phyloP scores from a whole-genome alignment of 2,113 vertebrate genomes.

The Channa argus region DNA sequence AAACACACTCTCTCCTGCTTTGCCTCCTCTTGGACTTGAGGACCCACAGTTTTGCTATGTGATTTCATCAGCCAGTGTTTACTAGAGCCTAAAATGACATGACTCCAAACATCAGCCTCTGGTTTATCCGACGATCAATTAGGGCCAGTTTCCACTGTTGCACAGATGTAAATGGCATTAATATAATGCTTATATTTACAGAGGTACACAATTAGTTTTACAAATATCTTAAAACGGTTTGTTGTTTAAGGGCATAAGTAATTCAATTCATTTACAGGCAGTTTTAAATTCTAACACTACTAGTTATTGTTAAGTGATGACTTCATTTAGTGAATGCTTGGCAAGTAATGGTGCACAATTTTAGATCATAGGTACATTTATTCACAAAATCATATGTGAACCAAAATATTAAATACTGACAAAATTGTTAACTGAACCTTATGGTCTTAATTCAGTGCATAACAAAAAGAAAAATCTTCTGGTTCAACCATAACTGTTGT shows the following conservation, averaged over 20 bases:
- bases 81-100: background rate
- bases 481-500: no score
- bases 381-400: no score
- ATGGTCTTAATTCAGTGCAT: no score
- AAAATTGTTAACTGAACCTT: no score
- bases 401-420: background rate
- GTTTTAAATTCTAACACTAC: background rate
- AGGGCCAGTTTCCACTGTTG: background rate
- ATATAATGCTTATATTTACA: no score
- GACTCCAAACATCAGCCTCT: background rate
- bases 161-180: no score
- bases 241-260: no score
- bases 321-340: background rate
- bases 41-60: background rate
- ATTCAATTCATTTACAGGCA: no score
- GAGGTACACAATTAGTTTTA: no score
- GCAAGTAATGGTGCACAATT: background rate
- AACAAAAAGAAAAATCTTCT: no score
- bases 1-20: background rate
- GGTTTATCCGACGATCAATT: conserved; percentile 6
- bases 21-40: background rate
- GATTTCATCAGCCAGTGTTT: conserved; percentile 4
- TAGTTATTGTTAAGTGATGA: background rate
- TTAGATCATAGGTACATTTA: background rate
- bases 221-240: no score